Base-by-base conservation (phyloP, 2,888 invertebrate species). In the Malthinus seriepunctatus region DNA sequence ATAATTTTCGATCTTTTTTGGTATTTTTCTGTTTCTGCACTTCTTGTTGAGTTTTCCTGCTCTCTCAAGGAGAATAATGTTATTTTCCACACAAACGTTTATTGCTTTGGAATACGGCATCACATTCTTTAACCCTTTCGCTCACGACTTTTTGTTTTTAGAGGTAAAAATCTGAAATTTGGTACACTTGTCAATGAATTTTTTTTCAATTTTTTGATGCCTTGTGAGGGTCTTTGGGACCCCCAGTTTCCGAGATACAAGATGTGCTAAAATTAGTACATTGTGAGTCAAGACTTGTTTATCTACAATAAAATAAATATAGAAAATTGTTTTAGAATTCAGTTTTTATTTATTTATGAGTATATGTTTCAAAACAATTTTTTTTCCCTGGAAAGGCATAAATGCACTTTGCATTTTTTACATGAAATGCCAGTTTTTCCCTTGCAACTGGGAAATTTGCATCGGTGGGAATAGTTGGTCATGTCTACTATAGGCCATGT, bases 341-440 rank as follows among this genome's bases (percentile, higher is more conserved):
- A n/a, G n/a, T n/a, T n/a, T 10, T 32, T 46, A 31, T n/a, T 45
- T 45, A n/a, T 3, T 10, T n/a, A 45, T 6, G 4, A 45, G 15
- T 9, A 6, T 38, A 10, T 10, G 10, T n/a, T 38, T 7, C 7
- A 38, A 9, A 38, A 38, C 32, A 37, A 34, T 54, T 63, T 47
- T 8, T n/a, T n/a, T n/a, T n/a, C n/a, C n/a, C n/a, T n/a, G n/a
- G n/a, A n/a, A n/a, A n/a, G n/a, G n/a, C 59, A 66, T 31, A 66
- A 54, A 55, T 63, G 55, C 9, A 61, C 56, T 4, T 66, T 55
- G 15, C 64, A 64, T 34, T 67, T 67, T 32, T 33, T 32, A 50
- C 67, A 67, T 38, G 39, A 56, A 9, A 63, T 42, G 48, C 63
- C 60, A 4, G 67, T 63, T 53, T 56, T 65, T 15, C 59, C 35